A percentile compares a stretch with the other conserved stretches of the same genome.
Evolutionary conservation across 2,888 invertebrate species (phyloP).

Genomic region (Orthosia cruda): DNA sequence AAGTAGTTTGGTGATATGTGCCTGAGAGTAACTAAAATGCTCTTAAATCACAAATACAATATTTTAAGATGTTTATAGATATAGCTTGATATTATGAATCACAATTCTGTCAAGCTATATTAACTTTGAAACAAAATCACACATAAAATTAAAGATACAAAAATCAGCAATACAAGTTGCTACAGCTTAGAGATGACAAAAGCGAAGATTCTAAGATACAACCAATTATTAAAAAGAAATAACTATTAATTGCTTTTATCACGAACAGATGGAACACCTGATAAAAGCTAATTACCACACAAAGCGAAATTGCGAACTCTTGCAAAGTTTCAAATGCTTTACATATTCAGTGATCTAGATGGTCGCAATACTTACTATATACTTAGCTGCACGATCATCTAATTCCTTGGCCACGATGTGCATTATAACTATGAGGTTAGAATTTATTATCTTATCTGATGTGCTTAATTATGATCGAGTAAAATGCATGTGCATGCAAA

Average conservation of each 20-base stretch:
- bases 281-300: conserved; percentile 49
- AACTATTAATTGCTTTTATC: conserved; percentile 49
- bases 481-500: conserved; percentile 86
- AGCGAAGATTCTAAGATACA: conserved; percentile 20
- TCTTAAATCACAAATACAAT: background rate
- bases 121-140: background rate
- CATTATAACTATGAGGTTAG: conserved; percentile 72
- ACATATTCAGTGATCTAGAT: conserved; percentile 78
- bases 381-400: conserved; percentile 67
- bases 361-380: conserved; percentile 53
- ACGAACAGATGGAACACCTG: conserved; percentile 44
- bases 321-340: conserved; percentile 67
- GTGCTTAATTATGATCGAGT: conserved; percentile 83
- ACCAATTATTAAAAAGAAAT: conserved; percentile 45
- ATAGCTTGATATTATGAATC: background rate
- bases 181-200: conserved; percentile 16
- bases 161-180: conserved; percentile 2
- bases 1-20: no score
- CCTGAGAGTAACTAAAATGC: background rate
- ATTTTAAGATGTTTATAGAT: no score
- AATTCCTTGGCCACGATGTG: conserved; percentile 64
- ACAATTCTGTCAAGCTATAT: background rate
- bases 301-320: conserved; percentile 45
- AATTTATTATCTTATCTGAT: conserved; percentile 82
- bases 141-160: background rate